A percentile compares a stretch with the other conserved stretches of the same genome.
Conservation (phyloP, 1,140 invertebrate genomes). For the Bombus cullumanus region DNA sequence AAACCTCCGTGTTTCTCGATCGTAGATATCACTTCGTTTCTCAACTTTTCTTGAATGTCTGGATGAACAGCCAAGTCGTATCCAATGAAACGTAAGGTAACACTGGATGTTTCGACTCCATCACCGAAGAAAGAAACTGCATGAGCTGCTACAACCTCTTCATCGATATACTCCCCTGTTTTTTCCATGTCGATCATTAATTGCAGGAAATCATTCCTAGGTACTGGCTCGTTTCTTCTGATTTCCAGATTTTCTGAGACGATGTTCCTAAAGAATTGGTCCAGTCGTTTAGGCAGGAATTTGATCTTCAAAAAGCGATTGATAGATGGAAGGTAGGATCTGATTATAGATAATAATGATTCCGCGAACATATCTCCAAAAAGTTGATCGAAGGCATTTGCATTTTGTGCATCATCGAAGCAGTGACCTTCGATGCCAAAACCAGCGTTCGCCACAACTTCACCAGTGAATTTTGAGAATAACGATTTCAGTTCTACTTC, state of each 20-base stretch:
- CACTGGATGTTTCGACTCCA: slow-evolving; percentile 50
- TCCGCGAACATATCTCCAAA: slow-evolving; percentile 56
- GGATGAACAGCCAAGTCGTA: slow-evolving; percentile 40
- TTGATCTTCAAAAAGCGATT: not conserved
- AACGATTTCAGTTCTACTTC: slow-evolving; percentile 74
- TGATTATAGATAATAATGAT: not conserved
- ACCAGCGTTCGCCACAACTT: slow-evolving; percentile 81
- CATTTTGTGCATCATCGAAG: slow-evolving; percentile 47
- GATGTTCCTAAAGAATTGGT: slow-evolving; percentile 52
- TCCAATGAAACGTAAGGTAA: slow-evolving; percentile 23
- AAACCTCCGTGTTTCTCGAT: slow-evolving; percentile 42
- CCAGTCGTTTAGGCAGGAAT: slow-evolving; percentile 28
- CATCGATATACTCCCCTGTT: slow-evolving; percentile 53
- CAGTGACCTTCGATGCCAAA: slow-evolving; percentile 77
- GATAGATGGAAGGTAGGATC: slow-evolving; percentile 19
- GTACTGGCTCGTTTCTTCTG: slow-evolving; percentile 11
- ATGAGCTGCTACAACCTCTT: slow-evolving; percentile 22
- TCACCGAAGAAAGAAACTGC: slow-evolving; percentile 63
- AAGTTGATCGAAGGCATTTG: slow-evolving; percentile 44
- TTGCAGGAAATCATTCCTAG: slow-evolving; percentile 68
- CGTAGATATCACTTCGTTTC: slow-evolving; percentile 45
- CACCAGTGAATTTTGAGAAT: slow-evolving; percentile 79
- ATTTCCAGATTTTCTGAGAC: slow-evolving; percentile 33
- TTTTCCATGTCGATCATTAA: slow-evolving; percentile 53
- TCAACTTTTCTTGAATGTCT: slow-evolving; percentile 56